A percentile compares a stretch with the other conserved stretches of the same genome.
phyloP scores from a whole-genome alignment of 2,113 vertebrate species.

The Dasypus novemcinctus region DNA sequence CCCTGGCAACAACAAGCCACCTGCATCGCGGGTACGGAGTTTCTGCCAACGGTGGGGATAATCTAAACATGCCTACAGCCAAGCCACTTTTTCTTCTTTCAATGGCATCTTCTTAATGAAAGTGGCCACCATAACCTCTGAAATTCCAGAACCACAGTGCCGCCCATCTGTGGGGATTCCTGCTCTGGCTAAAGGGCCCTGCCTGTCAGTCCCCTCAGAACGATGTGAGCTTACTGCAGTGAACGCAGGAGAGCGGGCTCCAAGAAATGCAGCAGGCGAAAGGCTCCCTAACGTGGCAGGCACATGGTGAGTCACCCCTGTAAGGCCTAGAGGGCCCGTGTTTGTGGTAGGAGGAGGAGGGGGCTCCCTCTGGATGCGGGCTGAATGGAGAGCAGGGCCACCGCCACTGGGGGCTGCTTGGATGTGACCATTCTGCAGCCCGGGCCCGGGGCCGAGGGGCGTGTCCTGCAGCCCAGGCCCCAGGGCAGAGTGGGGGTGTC shows the following conservation, averaged over 20 bases:
- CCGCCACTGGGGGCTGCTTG: not conserved
- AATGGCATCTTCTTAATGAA: too few relatives aligned
- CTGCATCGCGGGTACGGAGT: too few relatives aligned
- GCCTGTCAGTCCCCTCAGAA: too few relatives aligned
- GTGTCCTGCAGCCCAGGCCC: too few relatives aligned
- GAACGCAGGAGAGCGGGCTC: fast-evolving
- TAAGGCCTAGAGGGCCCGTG: fast-evolving
- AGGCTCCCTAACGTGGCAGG: not conserved
- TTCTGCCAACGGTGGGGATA: fast-evolving
- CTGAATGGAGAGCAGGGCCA: not conserved
- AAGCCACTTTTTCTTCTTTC: too few relatives aligned
- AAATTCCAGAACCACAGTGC: not conserved
- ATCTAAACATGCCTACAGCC: too few relatives aligned
- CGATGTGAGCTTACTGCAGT: fast-evolving
- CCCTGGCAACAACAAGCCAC: too few relatives aligned
- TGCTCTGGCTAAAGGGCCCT: not conserved
- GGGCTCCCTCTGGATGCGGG: not conserved
- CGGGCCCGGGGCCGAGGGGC: not conserved
- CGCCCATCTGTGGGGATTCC: not conserved
- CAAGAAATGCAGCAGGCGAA: fast-evolving
- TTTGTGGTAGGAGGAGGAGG: fast-evolving
- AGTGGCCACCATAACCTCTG: not conserved
- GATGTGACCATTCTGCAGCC: not conserved
- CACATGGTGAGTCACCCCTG: fast-evolving
- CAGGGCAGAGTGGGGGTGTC: fast-evolving